Percentiles rank a stretch among this genome's conserved stretches.
phyloP scores from a whole-genome alignment of 2,113 vertebrate species.

The Oncorhynchus masou region DNA sequence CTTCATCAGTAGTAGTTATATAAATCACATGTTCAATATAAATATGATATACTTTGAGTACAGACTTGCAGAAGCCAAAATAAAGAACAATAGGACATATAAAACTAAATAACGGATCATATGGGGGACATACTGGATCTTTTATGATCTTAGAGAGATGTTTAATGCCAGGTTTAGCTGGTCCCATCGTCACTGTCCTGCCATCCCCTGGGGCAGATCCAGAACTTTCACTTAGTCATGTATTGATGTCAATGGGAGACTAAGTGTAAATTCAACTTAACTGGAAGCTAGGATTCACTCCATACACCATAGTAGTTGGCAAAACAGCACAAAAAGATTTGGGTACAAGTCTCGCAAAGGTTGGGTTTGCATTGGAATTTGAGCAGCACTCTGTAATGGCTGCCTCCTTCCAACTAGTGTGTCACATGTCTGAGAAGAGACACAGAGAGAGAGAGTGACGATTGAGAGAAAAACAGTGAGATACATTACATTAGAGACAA shows the following conservation, averaged over 20 bases:
- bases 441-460: not conserved
- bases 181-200: too few relatives aligned
- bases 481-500: constrained; percentile 59
- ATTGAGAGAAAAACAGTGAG: not conserved
- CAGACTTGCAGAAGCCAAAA: constrained; percentile 26
- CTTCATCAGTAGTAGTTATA: constrained; percentile 20
- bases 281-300: too few relatives aligned
- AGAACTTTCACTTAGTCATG: too few relatives aligned
- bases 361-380: constrained; percentile 62
- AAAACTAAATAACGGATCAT: constrained; percentile 45
- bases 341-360: constrained; percentile 4
- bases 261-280: too few relatives aligned
- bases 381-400: constrained; percentile 90
- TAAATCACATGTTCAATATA: constrained; percentile 25
- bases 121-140: not conserved
- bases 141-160: not conserved
- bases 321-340: too few relatives aligned
- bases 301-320: too few relatives aligned
- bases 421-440: constrained; percentile 81
- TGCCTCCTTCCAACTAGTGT: too few relatives aligned
- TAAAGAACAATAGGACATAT: constrained; percentile 47
- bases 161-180: not conserved
- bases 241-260: too few relatives aligned
- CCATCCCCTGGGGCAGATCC: too few relatives aligned
- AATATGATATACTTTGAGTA: constrained; percentile 56